Conservation (phyloP, 2,113 vertebrate genomes). For the Thymallus thymallus region DNA sequence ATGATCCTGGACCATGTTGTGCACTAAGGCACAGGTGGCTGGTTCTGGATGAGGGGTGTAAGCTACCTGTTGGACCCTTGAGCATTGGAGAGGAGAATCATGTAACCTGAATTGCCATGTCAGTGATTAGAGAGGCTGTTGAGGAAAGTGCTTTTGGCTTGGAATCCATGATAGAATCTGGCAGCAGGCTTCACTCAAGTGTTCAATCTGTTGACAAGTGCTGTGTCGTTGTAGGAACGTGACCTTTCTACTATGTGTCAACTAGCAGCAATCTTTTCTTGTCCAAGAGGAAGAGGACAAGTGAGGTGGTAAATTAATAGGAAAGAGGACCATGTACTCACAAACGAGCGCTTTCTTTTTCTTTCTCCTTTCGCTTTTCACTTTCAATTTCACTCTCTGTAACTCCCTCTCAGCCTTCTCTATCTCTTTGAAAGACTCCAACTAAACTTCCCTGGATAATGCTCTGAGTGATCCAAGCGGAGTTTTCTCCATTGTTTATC, state of each 20-base stretch:
- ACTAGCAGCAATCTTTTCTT: slow-evolving; percentile 56
- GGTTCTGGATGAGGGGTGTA: neutral
- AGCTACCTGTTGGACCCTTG: too few relatives aligned
- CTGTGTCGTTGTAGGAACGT: slow-evolving; percentile 37
- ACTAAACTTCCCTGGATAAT: slow-evolving; percentile 7
- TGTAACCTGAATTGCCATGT: slow-evolving; percentile 42
- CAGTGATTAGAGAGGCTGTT: slow-evolving; percentile 57
- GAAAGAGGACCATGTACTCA: neutral
- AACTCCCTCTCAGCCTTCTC: neutral
- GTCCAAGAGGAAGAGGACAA: slow-evolving; percentile 35
- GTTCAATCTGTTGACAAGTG: slow-evolving; percentile 37
- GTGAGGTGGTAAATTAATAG: neutral
- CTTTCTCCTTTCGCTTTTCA: neutral
- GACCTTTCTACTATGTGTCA: slow-evolving; percentile 43
- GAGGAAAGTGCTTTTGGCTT: slow-evolving; percentile 47
- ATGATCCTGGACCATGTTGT: slow-evolving; percentile 42
- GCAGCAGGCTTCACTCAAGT: slow-evolving; percentile 48
- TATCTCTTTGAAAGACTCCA: slow-evolving; percentile 12
- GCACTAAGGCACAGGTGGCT: slow-evolving; percentile 50
- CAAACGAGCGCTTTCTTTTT: neutral
- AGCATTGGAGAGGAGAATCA: slow-evolving; percentile 27
- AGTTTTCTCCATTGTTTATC: neutral
- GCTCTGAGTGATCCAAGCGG: neutral
- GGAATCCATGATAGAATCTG: slow-evolving; percentile 50
- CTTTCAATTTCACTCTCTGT: neutral